Conservation (phyloP, 2,888 invertebrate genomes). For the Platycnemis pennipes region DNA sequence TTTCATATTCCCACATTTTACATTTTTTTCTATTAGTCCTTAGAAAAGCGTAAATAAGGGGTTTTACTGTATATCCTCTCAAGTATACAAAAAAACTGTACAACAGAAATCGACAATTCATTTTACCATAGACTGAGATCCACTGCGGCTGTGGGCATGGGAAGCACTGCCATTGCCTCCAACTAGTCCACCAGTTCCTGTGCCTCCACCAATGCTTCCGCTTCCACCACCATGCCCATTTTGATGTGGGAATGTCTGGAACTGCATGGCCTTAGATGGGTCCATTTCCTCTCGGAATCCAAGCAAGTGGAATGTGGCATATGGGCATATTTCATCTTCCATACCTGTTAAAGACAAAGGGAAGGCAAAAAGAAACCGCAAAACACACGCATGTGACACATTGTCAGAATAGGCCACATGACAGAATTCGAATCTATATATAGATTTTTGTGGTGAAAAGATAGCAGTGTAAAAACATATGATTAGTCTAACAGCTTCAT, state of each 20-base stretch:
- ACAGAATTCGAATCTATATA: too few species aligned
- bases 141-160: slow-evolving; percentile 91
- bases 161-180: slow-evolving; percentile 79
- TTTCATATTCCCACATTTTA: too few species aligned
- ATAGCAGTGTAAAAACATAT: neutral
- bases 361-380: slow-evolving; percentile 57
- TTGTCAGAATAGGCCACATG: too few species aligned
- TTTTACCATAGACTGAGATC: slow-evolving; percentile 92
- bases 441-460: too few species aligned
- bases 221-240: slow-evolving; percentile 82
- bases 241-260: slow-evolving; percentile 93
- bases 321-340: slow-evolving; percentile 98
- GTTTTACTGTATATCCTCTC: too few species aligned
- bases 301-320: slow-evolving; percentile 96
- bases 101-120: too few species aligned
- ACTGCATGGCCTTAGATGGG: slow-evolving; percentile 93
- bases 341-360: slow-evolving; percentile 84
- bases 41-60: too few species aligned
- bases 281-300: slow-evolving; percentile 98
- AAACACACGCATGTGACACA: neutral
- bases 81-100: too few species aligned
- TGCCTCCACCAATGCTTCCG: slow-evolving; percentile 80
- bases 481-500: too few species aligned
- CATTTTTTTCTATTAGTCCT: too few species aligned
- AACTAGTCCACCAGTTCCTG: slow-evolving; percentile 91